A percentile compares a stretch with the other conserved stretches of the same genome.
These are phyloP conservation scores for Corythoichthys intestinalis DNA, from an alignment of 2,113 vertebrate species.

Conservation along the genomic window DNA sequence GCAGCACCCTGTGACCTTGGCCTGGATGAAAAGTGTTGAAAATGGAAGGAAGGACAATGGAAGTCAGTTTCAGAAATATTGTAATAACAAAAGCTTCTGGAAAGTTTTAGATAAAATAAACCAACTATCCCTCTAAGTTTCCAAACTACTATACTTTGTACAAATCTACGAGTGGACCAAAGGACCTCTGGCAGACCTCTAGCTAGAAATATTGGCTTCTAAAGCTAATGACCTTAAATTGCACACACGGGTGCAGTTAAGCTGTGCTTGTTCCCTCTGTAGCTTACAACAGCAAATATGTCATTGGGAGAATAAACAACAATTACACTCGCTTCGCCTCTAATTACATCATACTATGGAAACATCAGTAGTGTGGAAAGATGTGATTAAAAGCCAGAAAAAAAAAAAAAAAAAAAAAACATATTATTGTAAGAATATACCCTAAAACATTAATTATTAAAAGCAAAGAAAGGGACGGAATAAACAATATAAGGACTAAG, in stretches of 20 bases:
- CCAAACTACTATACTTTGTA: slow-evolving; percentile 15
- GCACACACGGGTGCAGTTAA: slow-evolving; percentile 60
- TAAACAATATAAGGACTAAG: slow-evolving; percentile 31
- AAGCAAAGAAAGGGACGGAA: background rate
- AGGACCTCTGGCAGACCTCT: slow-evolving; percentile 47
- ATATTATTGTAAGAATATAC: slow-evolving; percentile 4
- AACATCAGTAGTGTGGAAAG: slow-evolving; percentile 27
- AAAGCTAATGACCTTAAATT: slow-evolving; percentile 58
- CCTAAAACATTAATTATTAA: slow-evolving; percentile 7
- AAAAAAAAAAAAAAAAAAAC: slow-evolving; percentile 7
- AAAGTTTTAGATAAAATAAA: background rate
- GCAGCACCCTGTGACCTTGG: too few species aligned
- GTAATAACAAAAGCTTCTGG: background rate
- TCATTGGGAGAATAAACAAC: slow-evolving; percentile 62
- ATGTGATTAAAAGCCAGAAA: slow-evolving; percentile 29
- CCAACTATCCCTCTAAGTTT: slow-evolving; percentile 6
- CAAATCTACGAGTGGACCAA: slow-evolving; percentile 14
- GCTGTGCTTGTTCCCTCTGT: slow-evolving; percentile 36
- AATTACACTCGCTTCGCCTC: slow-evolving; percentile 55
- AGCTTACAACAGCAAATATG: slow-evolving; percentile 64
- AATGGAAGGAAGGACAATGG: too few species aligned
- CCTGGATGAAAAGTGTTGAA: too few species aligned
- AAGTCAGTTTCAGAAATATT: slow-evolving; percentile 3
- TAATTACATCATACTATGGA: slow-evolving; percentile 60
- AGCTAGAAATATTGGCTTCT: slow-evolving; percentile 39